Evolutionary conservation across 2,797 vertebrate genomes (phyloP), one percentile per base, ranked within the genome.

Genomic region (Lerista edwardsae): DNA sequence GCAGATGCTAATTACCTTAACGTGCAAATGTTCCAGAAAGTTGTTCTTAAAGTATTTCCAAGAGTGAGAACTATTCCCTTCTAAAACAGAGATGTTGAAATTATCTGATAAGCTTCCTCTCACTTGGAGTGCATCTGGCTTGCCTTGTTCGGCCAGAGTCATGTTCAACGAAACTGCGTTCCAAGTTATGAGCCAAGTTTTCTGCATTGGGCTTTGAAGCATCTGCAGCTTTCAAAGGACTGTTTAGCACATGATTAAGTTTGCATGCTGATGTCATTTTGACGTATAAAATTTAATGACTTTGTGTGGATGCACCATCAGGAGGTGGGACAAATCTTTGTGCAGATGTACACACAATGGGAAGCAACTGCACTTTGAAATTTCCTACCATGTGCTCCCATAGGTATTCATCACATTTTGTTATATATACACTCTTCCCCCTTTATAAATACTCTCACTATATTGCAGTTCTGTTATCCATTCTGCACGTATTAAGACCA

Each of bases 1-100:
- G 84, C 0, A 2, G 80, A 82, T 90, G 72, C 59, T 94, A 90
- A 91, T 90, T 92, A 85, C 87, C 51, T 90, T 81, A 91, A 93
- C 74, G 73, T 34, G 79, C 0, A 86, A 77, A 84, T 87, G 82
- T 92, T 76, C 92, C 84, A 91, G 82, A 91, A 92, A 91, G 87
- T 87, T 64, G 27, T 79, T 79, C 1, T 74, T 59, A 31, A 94
- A 87, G 75, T 88, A 89, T 84, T 93, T 91, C 85, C 81, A 2
- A 1, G 6, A 74, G 10, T 11, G 68, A 85, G 51, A 84, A 90
- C 57, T 85, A 8, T 91, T 84, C 25, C 19, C 10, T 62, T 31
- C 88, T 8, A 86, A 88, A 79, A 62, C 67, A 80, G 77, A 83
- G 57, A 68, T 44, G 84, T 59, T 93, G 68, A 88, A 83, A 92